Conservation (phyloP, 64 coral and sea anemone genomes). For the Hydrozoanthus tunicans region DNA sequence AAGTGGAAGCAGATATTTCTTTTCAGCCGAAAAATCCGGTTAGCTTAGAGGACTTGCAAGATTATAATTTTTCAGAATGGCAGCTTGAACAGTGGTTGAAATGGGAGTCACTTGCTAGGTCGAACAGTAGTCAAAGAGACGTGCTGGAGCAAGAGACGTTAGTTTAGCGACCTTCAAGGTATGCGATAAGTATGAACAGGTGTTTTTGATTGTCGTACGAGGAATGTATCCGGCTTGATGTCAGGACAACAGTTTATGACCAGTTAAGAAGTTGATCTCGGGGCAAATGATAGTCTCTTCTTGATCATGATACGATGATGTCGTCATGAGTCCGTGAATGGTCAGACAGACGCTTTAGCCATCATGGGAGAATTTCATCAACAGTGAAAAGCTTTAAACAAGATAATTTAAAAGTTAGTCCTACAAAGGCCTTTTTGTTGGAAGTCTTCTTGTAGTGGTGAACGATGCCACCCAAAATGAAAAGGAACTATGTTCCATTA, state of each 20-base stretch:
- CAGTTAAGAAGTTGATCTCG: background rate
- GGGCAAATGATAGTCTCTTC: background rate
- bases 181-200: background rate
- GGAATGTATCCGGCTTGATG: background rate
- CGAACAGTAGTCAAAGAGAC: slow-evolving; percentile 30
- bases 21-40: slow-evolving; percentile 59
- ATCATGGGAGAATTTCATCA: too few relatives aligned
- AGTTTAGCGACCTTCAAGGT: background rate
- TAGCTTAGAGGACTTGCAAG: slow-evolving; percentile 58
- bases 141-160: slow-evolving; percentile 47
- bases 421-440: too few relatives aligned
- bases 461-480: too few relatives aligned
- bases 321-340: too few relatives aligned
- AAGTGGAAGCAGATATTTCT: slow-evolving; percentile 42
- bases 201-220: background rate
- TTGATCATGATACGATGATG: too few relatives aligned
- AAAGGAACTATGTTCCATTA: too few relatives aligned
- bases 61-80: slow-evolving; percentile 62
- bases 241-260: background rate
- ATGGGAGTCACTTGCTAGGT: slow-evolving; percentile 51
- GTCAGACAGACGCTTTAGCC: too few relatives aligned
- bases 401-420: too few relatives aligned
- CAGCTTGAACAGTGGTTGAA: slow-evolving; percentile 55
- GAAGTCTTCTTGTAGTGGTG: too few relatives aligned
- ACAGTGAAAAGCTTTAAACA: too few relatives aligned